Evolutionary conservation across 2,888 invertebrate species (phyloP).

Genomic region (Danaus chrysippus): DNA sequence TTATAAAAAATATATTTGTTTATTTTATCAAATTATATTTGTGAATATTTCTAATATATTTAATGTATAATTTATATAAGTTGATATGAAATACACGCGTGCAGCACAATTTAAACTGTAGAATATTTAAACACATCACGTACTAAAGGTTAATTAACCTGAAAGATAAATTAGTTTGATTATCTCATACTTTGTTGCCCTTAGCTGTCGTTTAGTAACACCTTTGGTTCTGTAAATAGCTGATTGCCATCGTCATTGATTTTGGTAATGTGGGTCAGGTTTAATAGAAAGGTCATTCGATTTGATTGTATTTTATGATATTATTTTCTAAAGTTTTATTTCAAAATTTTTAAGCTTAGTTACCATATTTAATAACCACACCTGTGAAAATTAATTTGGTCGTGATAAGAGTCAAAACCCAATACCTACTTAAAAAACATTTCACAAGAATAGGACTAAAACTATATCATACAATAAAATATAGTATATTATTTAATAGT

Average conservation of each 20-base stretch:
- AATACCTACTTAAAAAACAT: no score
- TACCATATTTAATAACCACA: no score
- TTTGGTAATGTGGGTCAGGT: conserved; percentile 42
- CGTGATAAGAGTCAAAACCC: no score
- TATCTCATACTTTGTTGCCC: conserved; percentile 8
- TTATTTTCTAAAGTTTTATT: not conserved
- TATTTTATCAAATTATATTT: not conserved
- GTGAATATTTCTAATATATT: no score
- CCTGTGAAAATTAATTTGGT: no score
- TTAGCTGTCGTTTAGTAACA: conserved; percentile 2
- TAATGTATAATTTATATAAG: no score
- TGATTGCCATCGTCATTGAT: conserved; percentile 15
- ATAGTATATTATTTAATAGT: no score
- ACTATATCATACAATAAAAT: no score
- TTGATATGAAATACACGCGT: no score
- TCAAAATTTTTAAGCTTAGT: no score
- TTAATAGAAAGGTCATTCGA: conserved; percentile 39
- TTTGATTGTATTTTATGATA: conserved; percentile 22
- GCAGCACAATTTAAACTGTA: not conserved
- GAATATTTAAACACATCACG: conserved; percentile 1
- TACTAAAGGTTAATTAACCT: conserved; percentile 4
- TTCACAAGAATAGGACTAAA: no score
- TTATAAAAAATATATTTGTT: not conserved
- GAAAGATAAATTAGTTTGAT: conserved; percentile 7
- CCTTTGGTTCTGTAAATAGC: conserved; percentile 26